Evolutionary conservation across 2,888 invertebrate species (phyloP).

Genomic region (Melieria crassipennis): DNA sequence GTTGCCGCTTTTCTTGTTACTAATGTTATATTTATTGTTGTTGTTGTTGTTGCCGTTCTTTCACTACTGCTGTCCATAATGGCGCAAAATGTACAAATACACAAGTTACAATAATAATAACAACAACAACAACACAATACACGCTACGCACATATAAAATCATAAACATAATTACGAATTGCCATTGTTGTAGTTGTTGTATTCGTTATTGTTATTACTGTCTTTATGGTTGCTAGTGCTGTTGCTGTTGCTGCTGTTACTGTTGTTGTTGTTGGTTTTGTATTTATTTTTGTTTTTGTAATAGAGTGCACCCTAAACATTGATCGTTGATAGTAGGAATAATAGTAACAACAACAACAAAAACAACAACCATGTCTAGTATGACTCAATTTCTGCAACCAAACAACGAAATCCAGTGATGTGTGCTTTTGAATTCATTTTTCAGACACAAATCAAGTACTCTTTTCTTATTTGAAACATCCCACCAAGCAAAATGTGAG

Average conservation of each 20-base stretch:
- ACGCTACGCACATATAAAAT: constrained; percentile 13
- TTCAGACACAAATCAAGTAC: too few relatives aligned
- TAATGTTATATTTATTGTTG: constrained; percentile 10
- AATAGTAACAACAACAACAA: constrained; percentile 7
- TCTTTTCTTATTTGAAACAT: too few relatives aligned
- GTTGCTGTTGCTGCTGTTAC: constrained; percentile 10
- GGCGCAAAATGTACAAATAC: constrained; percentile 30
- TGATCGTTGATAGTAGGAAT: constrained; percentile 4
- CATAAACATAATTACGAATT: constrained; percentile 27
- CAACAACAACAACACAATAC: constrained; percentile 19
- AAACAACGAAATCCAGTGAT: too few relatives aligned
- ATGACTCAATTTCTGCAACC: background rate
- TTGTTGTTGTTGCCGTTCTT: constrained; percentile 13
- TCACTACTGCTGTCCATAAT: background rate
- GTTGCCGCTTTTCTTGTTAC: constrained; percentile 7
- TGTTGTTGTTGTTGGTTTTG: constrained; percentile 27
- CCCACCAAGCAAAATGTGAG: too few relatives aligned
- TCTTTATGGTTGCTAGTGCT: background rate
- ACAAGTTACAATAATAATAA: constrained; percentile 8
- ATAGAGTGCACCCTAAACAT: background rate
- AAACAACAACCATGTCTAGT: background rate
- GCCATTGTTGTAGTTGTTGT: constrained; percentile 15
- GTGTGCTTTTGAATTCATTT: too few relatives aligned
- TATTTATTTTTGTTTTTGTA: constrained; percentile 11
- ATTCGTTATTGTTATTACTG: background rate